Evolutionary conservation across 2,113 vertebrate species (phyloP).

Genomic region (Tautogolabrus adspersus): DNA sequence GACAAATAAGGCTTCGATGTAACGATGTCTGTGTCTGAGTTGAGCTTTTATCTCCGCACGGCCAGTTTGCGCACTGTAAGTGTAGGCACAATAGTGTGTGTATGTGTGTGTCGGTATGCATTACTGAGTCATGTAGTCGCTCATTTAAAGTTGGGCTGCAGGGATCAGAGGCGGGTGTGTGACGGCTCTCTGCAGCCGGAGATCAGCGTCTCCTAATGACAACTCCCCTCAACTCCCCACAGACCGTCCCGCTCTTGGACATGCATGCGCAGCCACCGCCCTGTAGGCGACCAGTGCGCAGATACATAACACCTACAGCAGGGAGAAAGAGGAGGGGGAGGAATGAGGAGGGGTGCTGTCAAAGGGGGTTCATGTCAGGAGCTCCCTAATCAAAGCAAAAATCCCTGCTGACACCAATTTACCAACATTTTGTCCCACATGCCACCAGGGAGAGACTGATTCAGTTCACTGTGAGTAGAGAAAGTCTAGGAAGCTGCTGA

Average conservation of each 20-base stretch:
- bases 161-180: constrained; percentile 24
- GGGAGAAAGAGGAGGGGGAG: not conserved
- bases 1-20: not conserved
- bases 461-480: constrained; percentile 1
- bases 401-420: constrained; percentile 1
- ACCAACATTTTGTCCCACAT: constrained; percentile 14
- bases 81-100: not conserved
- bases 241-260: constrained; percentile 67
- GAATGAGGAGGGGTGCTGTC: not conserved
- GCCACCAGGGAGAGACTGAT: constrained; percentile 2
- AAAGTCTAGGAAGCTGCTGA: not conserved
- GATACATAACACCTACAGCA: constrained; percentile 29
- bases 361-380: constrained; percentile 10
- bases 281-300: constrained; percentile 66
- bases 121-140: constrained; percentile 23
- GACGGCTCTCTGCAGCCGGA: constrained; percentile 30
- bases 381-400: constrained; percentile 31
- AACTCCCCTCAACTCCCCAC: constrained; percentile 55
- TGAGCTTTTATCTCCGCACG: constrained; percentile 28
- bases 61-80: constrained; percentile 31
- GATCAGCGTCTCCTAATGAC: constrained; percentile 43
- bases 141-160: constrained; percentile 40
- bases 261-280: constrained; percentile 78
- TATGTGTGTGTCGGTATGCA: constrained; percentile 17
- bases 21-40: constrained; percentile 4